A percentile compares a stretch with the other conserved stretches of the same genome.
Conservation (phyloP, 1,140 invertebrate species). For the Pseudobourletiella spinata region DNA sequence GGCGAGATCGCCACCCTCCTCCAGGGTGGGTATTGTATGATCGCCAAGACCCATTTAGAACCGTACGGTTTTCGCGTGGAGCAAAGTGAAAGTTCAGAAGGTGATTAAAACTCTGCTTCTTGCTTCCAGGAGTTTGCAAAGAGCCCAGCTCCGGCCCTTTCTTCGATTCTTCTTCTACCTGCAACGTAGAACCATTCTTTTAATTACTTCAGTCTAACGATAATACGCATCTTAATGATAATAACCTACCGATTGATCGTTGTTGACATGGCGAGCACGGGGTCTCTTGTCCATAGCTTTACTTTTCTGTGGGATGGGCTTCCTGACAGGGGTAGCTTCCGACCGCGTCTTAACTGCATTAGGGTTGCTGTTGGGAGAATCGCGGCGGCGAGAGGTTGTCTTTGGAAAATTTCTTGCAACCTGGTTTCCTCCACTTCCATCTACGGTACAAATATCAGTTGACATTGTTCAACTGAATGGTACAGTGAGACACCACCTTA, state of each 20-base stretch:
- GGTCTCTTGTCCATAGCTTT: constrained; percentile 62
- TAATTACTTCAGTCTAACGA: not conserved
- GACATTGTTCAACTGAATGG: too few species aligned
- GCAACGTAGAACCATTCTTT: too few species aligned
- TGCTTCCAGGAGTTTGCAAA: constrained; percentile 65
- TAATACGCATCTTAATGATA: not conserved
- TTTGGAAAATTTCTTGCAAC: not conserved
- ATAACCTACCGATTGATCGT: constrained; percentile 53
- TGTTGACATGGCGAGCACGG: constrained; percentile 53
- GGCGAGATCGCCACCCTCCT: constrained; percentile 36
- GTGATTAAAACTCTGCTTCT: constrained; percentile 86
- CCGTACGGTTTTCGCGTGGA: constrained; percentile 46
- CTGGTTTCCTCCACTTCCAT: constrained; percentile 15
- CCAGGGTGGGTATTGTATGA: constrained; percentile 25
- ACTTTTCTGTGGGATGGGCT: constrained; percentile 52
- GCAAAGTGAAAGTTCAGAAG: constrained; percentile 78
- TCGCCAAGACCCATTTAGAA: constrained; percentile 13
- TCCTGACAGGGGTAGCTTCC: constrained; percentile 43
- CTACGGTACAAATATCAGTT: not conserved
- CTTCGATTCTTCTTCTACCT: constrained; percentile 39
- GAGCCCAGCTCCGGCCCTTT: constrained; percentile 62
- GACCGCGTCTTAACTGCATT: not conserved
- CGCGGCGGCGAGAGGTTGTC: not conserved
- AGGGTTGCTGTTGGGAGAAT: not conserved
- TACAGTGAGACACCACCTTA: too few species aligned